phyloP scores from a whole-genome alignment of 1,140 invertebrate genomes.

The Drosophila nasuta region DNA sequence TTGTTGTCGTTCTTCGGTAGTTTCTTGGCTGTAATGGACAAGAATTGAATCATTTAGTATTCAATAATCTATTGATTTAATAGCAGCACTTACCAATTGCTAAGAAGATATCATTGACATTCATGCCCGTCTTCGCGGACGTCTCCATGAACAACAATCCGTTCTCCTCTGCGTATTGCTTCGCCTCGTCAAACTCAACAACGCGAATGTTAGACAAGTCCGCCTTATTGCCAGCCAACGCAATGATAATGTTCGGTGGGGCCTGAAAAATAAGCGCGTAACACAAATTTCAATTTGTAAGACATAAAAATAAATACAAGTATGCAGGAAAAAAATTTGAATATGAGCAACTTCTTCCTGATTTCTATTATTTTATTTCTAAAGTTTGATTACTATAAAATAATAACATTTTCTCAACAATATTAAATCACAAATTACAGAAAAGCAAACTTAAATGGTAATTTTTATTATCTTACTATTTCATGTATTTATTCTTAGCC shows the following conservation, averaged over 20 bases:
- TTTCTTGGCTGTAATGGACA: constrained; percentile 92
- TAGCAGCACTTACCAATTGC: constrained; percentile 94
- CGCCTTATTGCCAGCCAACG: constrained; percentile 98
- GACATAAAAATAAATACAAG: too few relatives aligned
- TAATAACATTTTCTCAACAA: too few relatives aligned
- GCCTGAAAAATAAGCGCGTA: constrained; percentile 87
- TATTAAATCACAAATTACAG: too few relatives aligned
- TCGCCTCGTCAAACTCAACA: constrained; percentile 99
- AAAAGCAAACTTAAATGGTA: too few relatives aligned
- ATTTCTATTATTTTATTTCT: too few relatives aligned
- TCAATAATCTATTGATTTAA: neutral
- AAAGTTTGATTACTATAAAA: too few relatives aligned
- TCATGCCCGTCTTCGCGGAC: constrained; percentile 99
- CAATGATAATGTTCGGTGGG: constrained; percentile 99
- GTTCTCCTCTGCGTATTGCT: constrained; percentile 99
- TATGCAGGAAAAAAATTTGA: too few relatives aligned
- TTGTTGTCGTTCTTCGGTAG: constrained; percentile 96
- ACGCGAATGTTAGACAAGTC: constrained; percentile 98
- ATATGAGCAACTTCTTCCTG: too few relatives aligned
- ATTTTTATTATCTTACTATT: too few relatives aligned
- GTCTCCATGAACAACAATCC: constrained; percentile 99
- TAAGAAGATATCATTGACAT: constrained; percentile 99
- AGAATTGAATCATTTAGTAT: neutral
- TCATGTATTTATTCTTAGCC: neutral
- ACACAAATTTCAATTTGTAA: too few relatives aligned